Base-by-base conservation (phyloP, 1,140 invertebrate genomes). In the Acromyrmex charruanus region DNA sequence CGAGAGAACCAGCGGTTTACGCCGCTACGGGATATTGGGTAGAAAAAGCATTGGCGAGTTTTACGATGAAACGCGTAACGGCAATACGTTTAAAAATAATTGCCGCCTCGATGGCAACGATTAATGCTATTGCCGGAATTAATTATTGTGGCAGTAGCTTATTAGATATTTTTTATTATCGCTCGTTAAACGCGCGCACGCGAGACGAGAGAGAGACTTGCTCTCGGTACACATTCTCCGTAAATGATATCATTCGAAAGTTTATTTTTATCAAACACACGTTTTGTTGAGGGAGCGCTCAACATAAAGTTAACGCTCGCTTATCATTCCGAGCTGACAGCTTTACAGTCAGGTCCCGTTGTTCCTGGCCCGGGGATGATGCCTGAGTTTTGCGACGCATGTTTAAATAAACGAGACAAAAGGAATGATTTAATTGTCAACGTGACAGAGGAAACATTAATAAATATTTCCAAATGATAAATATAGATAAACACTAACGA, bases 101-200 rank as follows among this genome's bases (percentile, higher is more conserved):
- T 77, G 71, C 81, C 58, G 18, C 28, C 44, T 31, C 39, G 72
- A 89, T 88, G 80, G 49, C 51, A 58, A 49, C 87, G 74, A 87
- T 88, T 79, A 89, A 88, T 53, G 72, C 80, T 55, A 79, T 89
- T 66, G 82, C 55, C 49, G 18, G 61, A 77, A 89, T 89, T 89
- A 89, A 89, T 89, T 89, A 86, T 86, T 89, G 58, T 69, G 44
- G 51, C 66, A 39, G 61, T 63, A 65, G 88, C 77, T 89, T 86
- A 89, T 80, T 89, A 89, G 75, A 86, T 89, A 86, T 75, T 89
- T 44, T 89, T 89, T 71, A 89, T 71, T n/a, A 25, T 63, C 35
- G 51, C 68, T 89, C 88, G 84, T 89, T 89, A 87, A 89, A 86
- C 68, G 25, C 39, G 61, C 14, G 63, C 31, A n/a, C 44, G 65